These are phyloP conservation scores for Vireo altiloquus DNA, from an alignment of 2,113 vertebrate species.

Conservation along the genomic window DNA sequence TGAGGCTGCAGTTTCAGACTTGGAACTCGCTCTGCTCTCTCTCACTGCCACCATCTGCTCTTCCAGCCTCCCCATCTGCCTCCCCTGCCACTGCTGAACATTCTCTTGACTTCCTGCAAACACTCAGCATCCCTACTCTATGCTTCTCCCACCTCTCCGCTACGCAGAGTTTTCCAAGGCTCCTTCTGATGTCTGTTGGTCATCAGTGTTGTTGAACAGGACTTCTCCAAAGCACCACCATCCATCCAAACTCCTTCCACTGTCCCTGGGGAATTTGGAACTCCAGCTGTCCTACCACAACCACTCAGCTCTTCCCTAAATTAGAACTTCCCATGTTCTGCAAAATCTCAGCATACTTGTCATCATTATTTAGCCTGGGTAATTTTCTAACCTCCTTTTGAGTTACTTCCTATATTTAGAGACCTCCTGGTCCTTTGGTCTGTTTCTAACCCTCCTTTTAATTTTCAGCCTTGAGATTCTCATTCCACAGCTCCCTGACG, in stretches of 20 bases:
- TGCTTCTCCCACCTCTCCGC: neutral
- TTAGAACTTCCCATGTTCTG: neutral
- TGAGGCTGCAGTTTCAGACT: neutral
- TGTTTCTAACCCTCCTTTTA: neutral
- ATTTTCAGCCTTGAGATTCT: neutral
- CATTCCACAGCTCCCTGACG: neutral
- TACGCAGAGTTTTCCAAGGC: neutral
- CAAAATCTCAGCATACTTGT: neutral
- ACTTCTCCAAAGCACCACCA: neutral
- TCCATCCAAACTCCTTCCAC: neutral
- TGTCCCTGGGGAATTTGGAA: fast-evolving
- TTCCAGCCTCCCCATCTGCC: constrained; percentile 35
- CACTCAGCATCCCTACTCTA: neutral
- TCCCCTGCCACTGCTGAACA: neutral
- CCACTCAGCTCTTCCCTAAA: neutral
- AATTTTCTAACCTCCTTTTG: neutral
- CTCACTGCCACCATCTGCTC: constrained; percentile 27
- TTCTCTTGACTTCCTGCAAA: neutral
- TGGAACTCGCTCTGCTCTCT: neutral
- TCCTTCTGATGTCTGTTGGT: neutral
- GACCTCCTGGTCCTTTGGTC: neutral
- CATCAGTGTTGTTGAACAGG: neutral
- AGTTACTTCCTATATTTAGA: neutral
- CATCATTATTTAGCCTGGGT: neutral
- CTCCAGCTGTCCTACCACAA: neutral